Base-by-base conservation (phyloP, 2,797 vertebrate species). In the Momotus momota region DNA sequence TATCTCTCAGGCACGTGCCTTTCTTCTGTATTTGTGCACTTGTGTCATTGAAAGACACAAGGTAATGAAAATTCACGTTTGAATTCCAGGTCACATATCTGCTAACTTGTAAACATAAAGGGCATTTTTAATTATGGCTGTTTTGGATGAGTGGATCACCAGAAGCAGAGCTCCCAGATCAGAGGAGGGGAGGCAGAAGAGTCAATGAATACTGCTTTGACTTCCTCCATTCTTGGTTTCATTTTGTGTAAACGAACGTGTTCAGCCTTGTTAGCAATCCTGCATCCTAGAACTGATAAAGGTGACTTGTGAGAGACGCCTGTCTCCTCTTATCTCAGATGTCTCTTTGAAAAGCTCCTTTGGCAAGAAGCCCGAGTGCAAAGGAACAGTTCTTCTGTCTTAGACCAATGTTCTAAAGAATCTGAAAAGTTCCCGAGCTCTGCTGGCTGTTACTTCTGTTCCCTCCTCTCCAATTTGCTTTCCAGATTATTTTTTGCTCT, bases 331-430 rank as follows among this genome's bases (percentile, higher is more conserved):
- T 95, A 96, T 85, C 93, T 91, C 64, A 58, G 16, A 83, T 7
- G 60, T 46, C 80, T 90, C n/a, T 88, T 72, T 93, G 86, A 93
- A 96, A 95, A 95, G 69, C 87, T 95, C 54, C 60, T 90, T 80
- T 93, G 89, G 88, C 89, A 86, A 74, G 54, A 43, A 90, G 79
- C 90, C 75, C 67, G 90, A 38, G 61, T 71, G 58, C 40, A 67
- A 95, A 84, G 27, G 54, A 88, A 48, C 66, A 86, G 58, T 70
- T 88, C 66, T 79, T 61, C 84, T 81, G 41, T 48, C 54, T 94
- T 62, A 82, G 72, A 71, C 35, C 52, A 84, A 95, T 82, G 69
- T 77, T 88, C n/a, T 75, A 35, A 86, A 88, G 92, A 62, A 82
- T 74, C 20, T 86, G 66, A 57, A 40, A 93, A 83, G 81, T 74